Base-by-base conservation (phyloP, 2,113 vertebrate species). In the Trinectes maculatus region DNA sequence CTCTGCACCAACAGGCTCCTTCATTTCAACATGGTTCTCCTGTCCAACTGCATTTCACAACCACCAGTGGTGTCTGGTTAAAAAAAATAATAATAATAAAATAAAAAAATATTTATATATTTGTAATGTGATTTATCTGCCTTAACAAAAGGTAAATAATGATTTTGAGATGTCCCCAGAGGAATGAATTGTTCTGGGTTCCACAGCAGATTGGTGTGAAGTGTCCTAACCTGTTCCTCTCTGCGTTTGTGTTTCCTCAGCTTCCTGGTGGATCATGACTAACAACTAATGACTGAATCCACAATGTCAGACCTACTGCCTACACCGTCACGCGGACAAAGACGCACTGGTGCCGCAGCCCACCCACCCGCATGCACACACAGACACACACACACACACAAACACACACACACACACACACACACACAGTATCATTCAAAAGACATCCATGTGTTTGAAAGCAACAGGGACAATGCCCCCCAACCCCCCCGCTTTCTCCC, bases 181-280 rank as follows among this genome's bases (percentile, higher is more conserved):
- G 18, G 47, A 55, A 15, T 44, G n/a, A 29, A 21, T 66, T 48
- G 33, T 22, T 9, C 29, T 11, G 25, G 25, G 21, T 34, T 10
- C 6, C n/a, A 33, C 29, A 44, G 21, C 6, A 6, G 12, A 26
- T 26, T 19, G 13, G 7, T 51, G 19, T 49, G 21, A 21, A 5
- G n/a, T 63, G 55, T 61, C 40, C 54, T 71, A 26, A 58, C 57
- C n/a, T n/a, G n/a, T 36, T 29, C 66, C 16, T 60, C n/a, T 68
- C 56, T 62, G 13, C 36, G 16, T 66, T 8, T 73, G 52, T 80
- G 22, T 89, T 84, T 84, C 84, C 33, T 19, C 91, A 98, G 96
- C 95, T 29, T 97, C 96, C 72, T 98, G 96, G 96, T 98, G 96
- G 96, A 95, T 96, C 81, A 92, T 96, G 94, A 95, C 95, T 89